Evolutionary conservation across 2,888 invertebrate genomes (phyloP), one percentile per base, ranked within the genome.

Genomic region (Drosophila borborema): DNA sequence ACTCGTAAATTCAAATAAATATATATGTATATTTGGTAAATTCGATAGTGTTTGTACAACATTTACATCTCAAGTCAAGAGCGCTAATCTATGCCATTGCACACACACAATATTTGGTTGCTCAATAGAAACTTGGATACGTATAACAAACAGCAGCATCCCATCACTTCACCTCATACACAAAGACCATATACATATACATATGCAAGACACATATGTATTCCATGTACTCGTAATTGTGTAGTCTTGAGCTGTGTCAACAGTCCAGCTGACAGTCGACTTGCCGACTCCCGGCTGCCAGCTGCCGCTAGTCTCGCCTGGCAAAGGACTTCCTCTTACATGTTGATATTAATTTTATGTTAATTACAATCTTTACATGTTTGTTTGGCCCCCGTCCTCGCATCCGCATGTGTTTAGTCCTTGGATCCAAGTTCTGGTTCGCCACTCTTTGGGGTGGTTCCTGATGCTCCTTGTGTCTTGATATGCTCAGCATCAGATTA

Each of bases 281-380:
- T 60, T 20, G 18, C 7, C 55, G 46, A n/a, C n/a, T n/a, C n/a
- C 43, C 34, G 10, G 12, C 38, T 20, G 0, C 20, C 40, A 8
- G 16, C 34, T 28, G 2, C 36, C 31, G 51, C 23, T 76, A 58
- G 28, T 65, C 64, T 20, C 53, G 51, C 64, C 51, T 23, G 48
- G 38, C 55, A 51, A 28, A 61, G 64, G 48, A 71, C 66, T 58
- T 72, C 45, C 58, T 68, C 43, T 58, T 43, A 72, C 74, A 75
- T 89, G 86, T 78, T 86, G 76, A 80, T 88, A 88, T 86, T 87
- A 86, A 87, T 90, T 88, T 86, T 81, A 87, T 87, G 90, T 86
- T 87, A 87, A 87, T 87, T 87, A 86, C 89, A 80, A 83, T 77
- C 81, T 89, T 80, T 78, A 66, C 83, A 73, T 76, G 77, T 80